Evolutionary conservation across 2,113 vertebrate genomes (phyloP).

Genomic region (Proteles cristata): DNA sequence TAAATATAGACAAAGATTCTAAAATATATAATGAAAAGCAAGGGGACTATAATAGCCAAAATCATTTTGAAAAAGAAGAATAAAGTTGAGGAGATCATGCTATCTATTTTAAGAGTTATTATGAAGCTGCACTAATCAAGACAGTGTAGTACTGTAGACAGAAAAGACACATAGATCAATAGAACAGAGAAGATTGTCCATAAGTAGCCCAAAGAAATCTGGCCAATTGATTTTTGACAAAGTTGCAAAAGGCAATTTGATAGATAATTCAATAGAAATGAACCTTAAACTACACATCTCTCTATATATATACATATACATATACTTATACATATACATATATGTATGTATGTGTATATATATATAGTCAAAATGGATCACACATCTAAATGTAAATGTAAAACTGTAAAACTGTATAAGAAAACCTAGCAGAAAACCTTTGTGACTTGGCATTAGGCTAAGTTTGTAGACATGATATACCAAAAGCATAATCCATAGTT

Average conservation of each 20-base stretch:
- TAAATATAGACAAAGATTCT: not conserved
- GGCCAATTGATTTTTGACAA: not conserved
- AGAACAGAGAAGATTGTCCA: not conserved
- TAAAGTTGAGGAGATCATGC: not conserved
- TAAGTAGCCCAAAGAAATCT: not conserved
- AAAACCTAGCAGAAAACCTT: conserved; percentile 5
- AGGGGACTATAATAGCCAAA: not conserved
- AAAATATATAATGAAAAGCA: not conserved
- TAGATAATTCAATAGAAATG: not conserved
- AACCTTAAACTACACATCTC: not conserved
- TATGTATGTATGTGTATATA: too few species aligned
- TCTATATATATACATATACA: too few species aligned
- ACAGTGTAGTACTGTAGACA: not conserved
- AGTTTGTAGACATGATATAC: not conserved
- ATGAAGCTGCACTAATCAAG: not conserved
- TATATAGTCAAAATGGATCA: not conserved
- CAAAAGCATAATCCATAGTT: not conserved
- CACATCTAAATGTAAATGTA: not conserved
- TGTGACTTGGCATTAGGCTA: not conserved
- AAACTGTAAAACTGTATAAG: not conserved
- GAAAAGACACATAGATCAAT: not conserved
- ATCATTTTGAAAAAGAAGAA: not conserved
- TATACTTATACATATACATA: too few species aligned
- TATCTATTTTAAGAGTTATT: not conserved
- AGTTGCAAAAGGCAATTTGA: not conserved